These are phyloP conservation scores for Enteromius afrohamiltoni DNA, from an alignment of 2,797 vertebrate species.

Conservation along the genomic window DNA sequence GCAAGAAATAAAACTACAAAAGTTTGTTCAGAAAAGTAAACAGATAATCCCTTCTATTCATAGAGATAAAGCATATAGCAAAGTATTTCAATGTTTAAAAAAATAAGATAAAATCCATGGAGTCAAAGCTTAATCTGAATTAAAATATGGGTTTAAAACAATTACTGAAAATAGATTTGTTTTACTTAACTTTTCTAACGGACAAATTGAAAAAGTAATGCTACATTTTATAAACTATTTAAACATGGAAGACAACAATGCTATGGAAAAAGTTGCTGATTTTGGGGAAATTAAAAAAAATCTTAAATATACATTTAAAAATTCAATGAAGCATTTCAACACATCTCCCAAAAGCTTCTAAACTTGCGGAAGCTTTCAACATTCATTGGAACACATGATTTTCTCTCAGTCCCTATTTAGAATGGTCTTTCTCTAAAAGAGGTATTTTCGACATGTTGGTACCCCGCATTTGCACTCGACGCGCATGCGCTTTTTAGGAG, in stretches of 20 bases:
- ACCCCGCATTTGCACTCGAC: slow-evolving; percentile 84
- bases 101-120: background rate
- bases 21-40: background rate
- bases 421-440: slow-evolving; percentile 72
- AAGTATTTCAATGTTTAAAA: background rate
- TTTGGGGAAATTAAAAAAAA: background rate
- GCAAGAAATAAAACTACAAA: background rate
- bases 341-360: background rate
- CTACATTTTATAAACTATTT: background rate
- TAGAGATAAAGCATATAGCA: background rate
- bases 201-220: slow-evolving; percentile 1
- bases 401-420: slow-evolving; percentile 9
- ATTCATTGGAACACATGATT: slow-evolving; percentile 14
- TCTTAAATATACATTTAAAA: slow-evolving; percentile 14
- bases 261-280: background rate
- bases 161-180: too few species aligned
- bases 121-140: background rate
- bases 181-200: background rate
- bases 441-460: slow-evolving; percentile 79
- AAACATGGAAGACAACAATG: background rate
- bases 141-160: slow-evolving; percentile 9
- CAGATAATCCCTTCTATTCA: slow-evolving; percentile 9
- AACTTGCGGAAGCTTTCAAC: slow-evolving; percentile 11
- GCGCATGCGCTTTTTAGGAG: slow-evolving; percentile 79
- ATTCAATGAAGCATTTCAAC: slow-evolving; percentile 14